Base-by-base conservation (phyloP, 2,888 invertebrate species). In the Brachynemurus nebulosus region DNA sequence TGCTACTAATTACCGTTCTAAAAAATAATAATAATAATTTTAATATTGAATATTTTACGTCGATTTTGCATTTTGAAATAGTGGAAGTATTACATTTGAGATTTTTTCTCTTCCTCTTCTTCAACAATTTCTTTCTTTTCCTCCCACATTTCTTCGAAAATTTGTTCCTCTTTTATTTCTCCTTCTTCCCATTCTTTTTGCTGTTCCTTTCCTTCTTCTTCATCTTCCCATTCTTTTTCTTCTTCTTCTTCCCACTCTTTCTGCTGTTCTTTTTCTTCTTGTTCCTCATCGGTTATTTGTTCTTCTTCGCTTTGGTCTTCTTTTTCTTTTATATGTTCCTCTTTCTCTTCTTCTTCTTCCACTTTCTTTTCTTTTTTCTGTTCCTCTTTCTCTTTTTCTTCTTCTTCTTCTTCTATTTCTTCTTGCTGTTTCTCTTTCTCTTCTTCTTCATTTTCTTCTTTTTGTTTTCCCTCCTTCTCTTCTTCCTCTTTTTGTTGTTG, bases 151-250 rank as follows among this genome's bases (percentile, higher is more conserved):
- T 27, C 20, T 23, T 49, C 47, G 20, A 50, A 45, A 40, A 50
- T 52, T n/a, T 35, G 43, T 36, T 52, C 50, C 40, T 53, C 47
- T 19, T 54, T 50, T 17, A 52, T 40, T 37, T 36, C 41, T 30
- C 36, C 30, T 48, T 54, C 43, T 48, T 39, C 45, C 16, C 12
- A n/a, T 27, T 16, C 27, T 20, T 9, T 12, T n/a, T 11, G 2
- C 11, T 30, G n/a, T 1, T 11, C 27, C 34, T 49, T 49, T 43
- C 43, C 45, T 50, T 45, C 45, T 40, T 47, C 44, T 38, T 42
- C 27, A 45, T 41, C 7, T 27, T 48, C 42, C 44, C 45, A 46
- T 40, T 50, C 42, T n/a, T 44, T 46, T 41, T 44, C 39, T 42
- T 38, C 33, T 30, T 41, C 33, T 14, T 38, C 27, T 39, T 45